phyloP scores from a whole-genome alignment of 2,113 vertebrate genomes.

The Thunnus maccoyii region DNA sequence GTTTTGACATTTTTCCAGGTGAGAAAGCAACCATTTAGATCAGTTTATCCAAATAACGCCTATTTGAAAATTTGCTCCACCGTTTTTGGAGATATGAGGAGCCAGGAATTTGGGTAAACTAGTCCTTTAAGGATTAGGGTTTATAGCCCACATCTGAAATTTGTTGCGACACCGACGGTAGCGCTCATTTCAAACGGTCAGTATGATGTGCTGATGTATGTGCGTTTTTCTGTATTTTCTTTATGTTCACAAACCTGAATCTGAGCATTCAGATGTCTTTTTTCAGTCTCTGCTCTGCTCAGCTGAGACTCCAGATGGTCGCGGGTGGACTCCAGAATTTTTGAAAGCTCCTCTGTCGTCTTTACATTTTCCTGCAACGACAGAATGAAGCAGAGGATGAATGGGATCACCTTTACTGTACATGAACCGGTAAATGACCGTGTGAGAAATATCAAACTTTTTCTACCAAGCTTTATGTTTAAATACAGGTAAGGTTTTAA shows the following conservation, averaged over 20 bases:
- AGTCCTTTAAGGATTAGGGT: no score
- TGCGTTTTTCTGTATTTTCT: neutral
- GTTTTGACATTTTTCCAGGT: no score
- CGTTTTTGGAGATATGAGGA: no score
- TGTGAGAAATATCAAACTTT: neutral
- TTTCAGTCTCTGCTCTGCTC: conserved; percentile 87
- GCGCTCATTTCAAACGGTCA: neutral
- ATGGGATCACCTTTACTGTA: no score
- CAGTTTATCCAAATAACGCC: no score
- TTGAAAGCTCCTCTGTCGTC: conserved; percentile 87
- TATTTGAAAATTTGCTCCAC: no score
- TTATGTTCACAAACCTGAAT: conserved; percentile 83
- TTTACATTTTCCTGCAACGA: conserved; percentile 86
- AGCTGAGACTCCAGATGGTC: conserved; percentile 89
- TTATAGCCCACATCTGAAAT: neutral
- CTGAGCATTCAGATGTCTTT: conserved; percentile 83
- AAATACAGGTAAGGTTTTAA: neutral
- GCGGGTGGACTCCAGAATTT: conserved; percentile 87
- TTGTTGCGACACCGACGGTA: neutral
- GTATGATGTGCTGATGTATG: neutral
- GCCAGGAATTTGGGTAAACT: no score
- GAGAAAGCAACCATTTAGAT: no score
- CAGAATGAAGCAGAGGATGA: neutral
- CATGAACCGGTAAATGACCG: neutral
- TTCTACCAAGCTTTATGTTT: neutral